Conservation (phyloP, 2,888 invertebrate species). For the Folsomia manolachei region DNA sequence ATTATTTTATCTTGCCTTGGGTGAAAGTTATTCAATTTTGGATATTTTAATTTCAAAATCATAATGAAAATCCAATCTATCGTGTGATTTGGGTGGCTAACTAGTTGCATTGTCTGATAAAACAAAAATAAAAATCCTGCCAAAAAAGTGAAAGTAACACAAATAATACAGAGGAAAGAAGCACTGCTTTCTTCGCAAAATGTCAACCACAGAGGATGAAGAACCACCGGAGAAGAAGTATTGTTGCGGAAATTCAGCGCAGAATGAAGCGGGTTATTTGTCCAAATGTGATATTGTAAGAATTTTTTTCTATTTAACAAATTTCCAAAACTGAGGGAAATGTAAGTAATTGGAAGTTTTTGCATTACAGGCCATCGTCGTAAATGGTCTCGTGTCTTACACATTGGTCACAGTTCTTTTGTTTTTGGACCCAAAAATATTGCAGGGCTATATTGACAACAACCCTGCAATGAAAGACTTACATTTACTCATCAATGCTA, state of each 20-base stretch:
- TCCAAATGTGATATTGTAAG: constrained; percentile 47
- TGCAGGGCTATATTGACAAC: not conserved
- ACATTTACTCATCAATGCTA: constrained; percentile 23
- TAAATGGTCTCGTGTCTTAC: constrained; percentile 33
- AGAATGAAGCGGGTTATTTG: constrained; percentile 44
- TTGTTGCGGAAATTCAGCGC: constrained; percentile 43
- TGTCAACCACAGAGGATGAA: constrained; percentile 44
- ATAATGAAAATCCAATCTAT: too few relatives aligned
- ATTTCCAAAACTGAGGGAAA: too few relatives aligned
- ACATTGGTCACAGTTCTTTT: constrained; percentile 37
- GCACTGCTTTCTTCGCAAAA: constrained; percentile 10
- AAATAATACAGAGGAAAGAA: not conserved
- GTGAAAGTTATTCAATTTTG: too few relatives aligned
- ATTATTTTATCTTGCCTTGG: too few relatives aligned
- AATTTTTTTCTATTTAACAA: too few relatives aligned
- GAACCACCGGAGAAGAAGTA: constrained; percentile 43
- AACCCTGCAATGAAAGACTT: constrained; percentile 38
- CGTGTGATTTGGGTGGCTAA: too few relatives aligned
- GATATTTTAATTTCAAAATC: too few relatives aligned
- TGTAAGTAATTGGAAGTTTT: too few relatives aligned
- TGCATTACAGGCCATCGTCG: constrained; percentile 31
- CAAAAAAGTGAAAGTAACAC: not conserved
- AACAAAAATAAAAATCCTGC: too few relatives aligned
- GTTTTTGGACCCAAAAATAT: constrained; percentile 18
- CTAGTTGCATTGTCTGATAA: too few relatives aligned